Evolutionary conservation across 2,888 invertebrate species (phyloP).

Genomic region (Megalurothrips usitatus): DNA sequence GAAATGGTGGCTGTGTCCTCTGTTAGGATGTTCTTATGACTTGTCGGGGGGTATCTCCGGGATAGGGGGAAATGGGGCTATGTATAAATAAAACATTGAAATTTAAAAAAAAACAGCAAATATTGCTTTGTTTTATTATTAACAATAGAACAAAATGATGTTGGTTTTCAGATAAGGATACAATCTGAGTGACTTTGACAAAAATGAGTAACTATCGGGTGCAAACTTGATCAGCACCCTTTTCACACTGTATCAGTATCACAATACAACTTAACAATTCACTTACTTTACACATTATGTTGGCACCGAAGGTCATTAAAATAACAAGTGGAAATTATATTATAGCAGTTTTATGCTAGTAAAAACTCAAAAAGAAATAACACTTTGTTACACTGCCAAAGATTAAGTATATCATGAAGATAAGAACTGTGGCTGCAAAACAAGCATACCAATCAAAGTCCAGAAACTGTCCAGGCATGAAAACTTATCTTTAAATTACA

Average conservation of each 20-base stretch:
- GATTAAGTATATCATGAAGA: no score
- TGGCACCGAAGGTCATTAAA: conserved; percentile 5
- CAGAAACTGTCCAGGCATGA: not conserved
- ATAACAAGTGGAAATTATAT: not conserved
- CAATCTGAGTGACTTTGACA: conserved; percentile 5
- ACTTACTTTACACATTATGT: not conserved
- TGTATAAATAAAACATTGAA: not conserved
- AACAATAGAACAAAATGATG: conserved; percentile 5
- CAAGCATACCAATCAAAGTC: no score
- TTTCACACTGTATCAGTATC: not conserved
- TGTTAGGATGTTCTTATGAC: no score
- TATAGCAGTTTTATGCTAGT: not conserved
- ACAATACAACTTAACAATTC: conserved; percentile 21
- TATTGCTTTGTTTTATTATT: conserved; percentile 19
- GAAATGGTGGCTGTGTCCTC: no score
- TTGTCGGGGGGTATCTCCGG: no score
- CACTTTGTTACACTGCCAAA: no score
- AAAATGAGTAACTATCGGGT: not conserved
- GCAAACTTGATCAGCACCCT: not conserved
- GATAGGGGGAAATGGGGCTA: no score
- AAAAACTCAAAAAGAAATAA: not conserved
- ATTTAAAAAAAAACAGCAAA: conserved; percentile 20
- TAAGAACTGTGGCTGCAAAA: no score
- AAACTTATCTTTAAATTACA: not conserved
- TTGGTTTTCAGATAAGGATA: not conserved